Conservation (phyloP, 2,888 invertebrate genomes). For the Caenorhabditis sp. region DNA sequence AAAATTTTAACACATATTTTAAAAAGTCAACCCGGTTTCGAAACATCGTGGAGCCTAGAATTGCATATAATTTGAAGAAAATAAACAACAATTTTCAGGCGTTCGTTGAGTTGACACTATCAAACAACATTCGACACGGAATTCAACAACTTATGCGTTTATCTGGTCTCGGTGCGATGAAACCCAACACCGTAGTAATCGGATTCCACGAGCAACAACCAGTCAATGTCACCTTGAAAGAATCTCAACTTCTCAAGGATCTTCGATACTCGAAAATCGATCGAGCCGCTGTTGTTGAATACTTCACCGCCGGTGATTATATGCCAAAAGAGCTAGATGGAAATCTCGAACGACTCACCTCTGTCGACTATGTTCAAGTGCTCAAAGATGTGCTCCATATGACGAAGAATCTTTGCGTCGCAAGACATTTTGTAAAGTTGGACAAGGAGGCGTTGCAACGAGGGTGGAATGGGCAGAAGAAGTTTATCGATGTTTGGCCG, state of each 20-base stretch:
- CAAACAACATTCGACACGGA: conserved; percentile 85
- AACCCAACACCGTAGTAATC: conserved; percentile 93
- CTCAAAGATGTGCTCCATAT: conserved; percentile 87
- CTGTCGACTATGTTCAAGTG: conserved; percentile 82
- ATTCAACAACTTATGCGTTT: conserved; percentile 81
- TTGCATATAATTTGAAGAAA: no score
- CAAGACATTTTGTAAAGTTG: conserved; percentile 86
- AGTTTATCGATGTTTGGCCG: conserved; percentile 93
- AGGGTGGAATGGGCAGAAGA: conserved; percentile 61
- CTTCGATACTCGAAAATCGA: conserved; percentile 69
- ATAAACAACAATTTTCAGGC: conserved; percentile 74
- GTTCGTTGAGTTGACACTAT: conserved; percentile 91
- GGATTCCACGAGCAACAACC: conserved; percentile 86
- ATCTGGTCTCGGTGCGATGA: conserved; percentile 94
- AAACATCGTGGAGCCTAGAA: no score
- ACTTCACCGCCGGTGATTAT: conserved; percentile 66
- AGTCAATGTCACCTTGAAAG: conserved; percentile 81
- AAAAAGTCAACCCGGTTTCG: no score
- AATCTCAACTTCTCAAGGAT: conserved; percentile 67
- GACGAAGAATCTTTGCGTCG: conserved; percentile 92
- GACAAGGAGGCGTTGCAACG: conserved; percentile 77
- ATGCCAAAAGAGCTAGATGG: conserved; percentile 61
- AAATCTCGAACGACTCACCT: conserved; percentile 49
- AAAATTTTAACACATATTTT: no score
- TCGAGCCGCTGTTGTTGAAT: conserved; percentile 70